A percentile compares a stretch with the other conserved stretches of the same genome.
phyloP scores from a whole-genome alignment of 2,888 invertebrate genomes.

The Trypoxylon attenuatum region DNA sequence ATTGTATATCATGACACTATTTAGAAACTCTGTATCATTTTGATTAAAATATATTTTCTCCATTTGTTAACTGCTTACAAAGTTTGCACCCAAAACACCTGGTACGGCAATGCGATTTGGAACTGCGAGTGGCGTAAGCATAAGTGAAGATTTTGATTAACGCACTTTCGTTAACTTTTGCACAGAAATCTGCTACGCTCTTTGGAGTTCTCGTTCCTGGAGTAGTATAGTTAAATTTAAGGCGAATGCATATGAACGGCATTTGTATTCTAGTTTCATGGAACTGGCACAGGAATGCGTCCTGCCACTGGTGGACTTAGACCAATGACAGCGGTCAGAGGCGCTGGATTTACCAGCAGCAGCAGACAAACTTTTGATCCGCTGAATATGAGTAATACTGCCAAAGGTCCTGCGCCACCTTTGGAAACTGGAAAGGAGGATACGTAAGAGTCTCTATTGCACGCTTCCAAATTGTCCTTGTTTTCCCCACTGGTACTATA shows the following conservation, averaged over 20 bases:
- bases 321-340: constrained; percentile 97
- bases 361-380: constrained; percentile 84
- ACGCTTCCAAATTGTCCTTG: constrained; percentile 8
- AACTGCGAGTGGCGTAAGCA: constrained; percentile 77
- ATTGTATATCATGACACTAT: too few species aligned
- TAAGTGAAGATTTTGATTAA: too few species aligned
- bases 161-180: too few species aligned
- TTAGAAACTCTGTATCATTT: too few species aligned
- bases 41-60: background rate
- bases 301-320: constrained; percentile 76
- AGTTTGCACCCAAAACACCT: constrained; percentile 75
- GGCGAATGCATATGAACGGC: too few species aligned
- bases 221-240: background rate
- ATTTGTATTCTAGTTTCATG: constrained; percentile 68
- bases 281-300: constrained; percentile 70
- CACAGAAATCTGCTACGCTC: too few species aligned
- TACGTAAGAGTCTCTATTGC: constrained; percentile 77
- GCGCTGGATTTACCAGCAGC: constrained; percentile 93
- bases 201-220: too few species aligned
- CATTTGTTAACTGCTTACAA: constrained; percentile 9
- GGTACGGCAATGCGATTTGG: constrained; percentile 77
- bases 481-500: background rate
- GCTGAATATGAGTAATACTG: constrained; percentile 79
- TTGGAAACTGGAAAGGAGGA: constrained; percentile 86
- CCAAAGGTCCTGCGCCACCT: constrained; percentile 77